A percentile compares a stretch with the other conserved stretches of the same genome.
These are phyloP conservation scores for Campylomormyrus tamandua DNA, from an alignment of 2,113 vertebrate genomes.

Conservation along the genomic window DNA sequence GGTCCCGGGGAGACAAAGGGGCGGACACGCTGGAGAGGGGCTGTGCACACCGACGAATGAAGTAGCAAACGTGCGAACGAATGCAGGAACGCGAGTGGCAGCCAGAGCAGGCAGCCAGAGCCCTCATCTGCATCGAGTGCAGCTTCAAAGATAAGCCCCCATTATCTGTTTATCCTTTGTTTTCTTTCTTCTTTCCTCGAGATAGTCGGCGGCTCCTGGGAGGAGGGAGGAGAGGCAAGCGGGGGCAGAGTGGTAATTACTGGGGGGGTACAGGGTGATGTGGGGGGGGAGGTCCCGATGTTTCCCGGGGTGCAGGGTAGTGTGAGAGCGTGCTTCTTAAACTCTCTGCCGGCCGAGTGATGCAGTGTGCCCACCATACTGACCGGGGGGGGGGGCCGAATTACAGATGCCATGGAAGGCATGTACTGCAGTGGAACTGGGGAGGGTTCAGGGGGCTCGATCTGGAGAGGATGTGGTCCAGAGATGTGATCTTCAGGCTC, in stretches of 20 bases:
- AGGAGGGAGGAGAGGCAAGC: neutral
- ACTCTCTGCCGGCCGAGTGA: conserved; percentile 50
- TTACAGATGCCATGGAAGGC: conserved; percentile 14
- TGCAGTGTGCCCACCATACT: conserved; percentile 43
- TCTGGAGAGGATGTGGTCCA: neutral
- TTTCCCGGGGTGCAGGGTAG: conserved; percentile 44
- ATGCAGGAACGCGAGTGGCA: neutral
- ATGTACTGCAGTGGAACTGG: conserved; percentile 46
- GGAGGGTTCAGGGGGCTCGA: neutral
- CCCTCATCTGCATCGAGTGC: conserved; percentile 59
- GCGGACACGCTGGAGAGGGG: conserved; percentile 8
- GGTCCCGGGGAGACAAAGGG: conserved; percentile 45
- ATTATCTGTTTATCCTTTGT: conserved; percentile 58
- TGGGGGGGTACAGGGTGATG: neutral
- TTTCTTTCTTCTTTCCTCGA: conserved; percentile 49
- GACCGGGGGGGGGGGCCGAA: conserved; percentile 33
- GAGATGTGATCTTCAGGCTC: neutral
- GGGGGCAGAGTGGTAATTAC: conserved; percentile 47
- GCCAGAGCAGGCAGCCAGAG: conserved; percentile 45
- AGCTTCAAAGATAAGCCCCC: conserved; percentile 58
- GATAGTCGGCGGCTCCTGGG: conserved; percentile 39
- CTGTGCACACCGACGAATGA: neutral
- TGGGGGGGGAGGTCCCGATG: conserved; percentile 35
- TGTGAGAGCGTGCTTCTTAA: conserved; percentile 34
- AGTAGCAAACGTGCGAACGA: neutral